Conservation (phyloP, 1,140 invertebrate species). For the Bombus terrestris region DNA sequence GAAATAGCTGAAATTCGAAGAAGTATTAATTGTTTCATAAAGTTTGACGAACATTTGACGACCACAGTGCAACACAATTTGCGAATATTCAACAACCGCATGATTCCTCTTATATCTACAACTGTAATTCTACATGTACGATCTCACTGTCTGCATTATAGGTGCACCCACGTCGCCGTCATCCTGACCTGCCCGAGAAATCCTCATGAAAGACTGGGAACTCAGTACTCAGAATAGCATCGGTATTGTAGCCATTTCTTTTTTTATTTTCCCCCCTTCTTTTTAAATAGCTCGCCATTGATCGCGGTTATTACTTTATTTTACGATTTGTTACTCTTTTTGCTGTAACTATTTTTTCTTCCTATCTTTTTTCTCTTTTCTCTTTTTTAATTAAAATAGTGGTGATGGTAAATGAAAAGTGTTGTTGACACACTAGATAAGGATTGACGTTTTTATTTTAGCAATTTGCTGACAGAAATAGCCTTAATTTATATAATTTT, state of each 20-base stretch:
- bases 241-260: slow-evolving; percentile 82
- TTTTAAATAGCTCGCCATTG: slow-evolving; percentile 17
- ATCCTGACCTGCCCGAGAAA: slow-evolving; percentile 83
- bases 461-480: background rate
- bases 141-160: slow-evolving; percentile 82
- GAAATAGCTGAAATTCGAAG: background rate
- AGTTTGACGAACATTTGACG: background rate
- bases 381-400: background rate
- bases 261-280: slow-evolving; percentile 72
- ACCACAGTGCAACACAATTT: background rate
- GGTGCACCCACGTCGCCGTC: slow-evolving; percentile 82
- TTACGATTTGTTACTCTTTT: slow-evolving; percentile 12
- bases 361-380: background rate
- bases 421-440: too few species aligned
- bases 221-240: slow-evolving; percentile 84
- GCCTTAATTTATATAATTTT: background rate
- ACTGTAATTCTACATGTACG: slow-evolving; percentile 69
- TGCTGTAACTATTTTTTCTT: slow-evolving; percentile 45
- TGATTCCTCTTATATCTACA: slow-evolving; percentile 33
- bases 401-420: too few species aligned
- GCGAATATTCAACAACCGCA: slow-evolving; percentile 39
- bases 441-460: too few species aligned
- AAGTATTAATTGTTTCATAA: background rate
- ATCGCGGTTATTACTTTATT: slow-evolving; percentile 7
- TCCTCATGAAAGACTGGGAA: slow-evolving; percentile 84